Percentiles rank a stretch among this genome's conserved stretches.
phyloP scores from a whole-genome alignment of 2,113 vertebrate genomes.

The Scomber colias region DNA sequence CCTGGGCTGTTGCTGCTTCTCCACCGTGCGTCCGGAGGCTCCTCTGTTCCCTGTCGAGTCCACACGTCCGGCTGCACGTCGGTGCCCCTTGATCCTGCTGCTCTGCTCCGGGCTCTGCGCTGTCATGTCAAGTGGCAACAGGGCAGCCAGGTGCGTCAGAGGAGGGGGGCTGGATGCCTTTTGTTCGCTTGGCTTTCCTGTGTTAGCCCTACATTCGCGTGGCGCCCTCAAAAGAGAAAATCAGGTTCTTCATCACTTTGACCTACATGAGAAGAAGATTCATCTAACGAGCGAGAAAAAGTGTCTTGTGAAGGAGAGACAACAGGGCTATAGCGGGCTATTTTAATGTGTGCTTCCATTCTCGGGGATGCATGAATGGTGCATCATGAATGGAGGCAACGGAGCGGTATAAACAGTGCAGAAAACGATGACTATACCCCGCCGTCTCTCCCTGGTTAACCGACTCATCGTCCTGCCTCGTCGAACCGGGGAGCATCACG shows the following conservation, averaged over 20 bases:
- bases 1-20: constrained; percentile 72
- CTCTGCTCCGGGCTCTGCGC: constrained; percentile 77
- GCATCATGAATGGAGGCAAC: constrained; percentile 77
- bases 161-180: constrained; percentile 75
- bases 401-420: constrained; percentile 46
- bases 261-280: constrained; percentile 61
- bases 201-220: constrained; percentile 68
- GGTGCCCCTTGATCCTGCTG: constrained; percentile 83
- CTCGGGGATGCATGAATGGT: constrained; percentile 77
- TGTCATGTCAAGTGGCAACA: constrained; percentile 86
- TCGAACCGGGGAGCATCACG: constrained; percentile 30
- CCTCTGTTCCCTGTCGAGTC: constrained; percentile 68
- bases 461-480: constrained; percentile 8
- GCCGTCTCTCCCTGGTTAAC: constrained; percentile 1
- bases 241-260: constrained; percentile 67
- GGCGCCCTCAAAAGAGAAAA: constrained; percentile 69
- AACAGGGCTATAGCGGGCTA: constrained; percentile 6
- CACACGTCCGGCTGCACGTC: constrained; percentile 81
- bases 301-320: constrained; percentile 29
- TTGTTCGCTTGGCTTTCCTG: constrained; percentile 69
- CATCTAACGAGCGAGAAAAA: constrained; percentile 22
- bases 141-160: constrained; percentile 83
- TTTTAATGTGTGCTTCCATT: constrained; percentile 73
- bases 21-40: constrained; percentile 65
- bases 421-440: constrained; percentile 35